phyloP scores from a whole-genome alignment of 2,113 vertebrate species.

The Strix aluco region DNA sequence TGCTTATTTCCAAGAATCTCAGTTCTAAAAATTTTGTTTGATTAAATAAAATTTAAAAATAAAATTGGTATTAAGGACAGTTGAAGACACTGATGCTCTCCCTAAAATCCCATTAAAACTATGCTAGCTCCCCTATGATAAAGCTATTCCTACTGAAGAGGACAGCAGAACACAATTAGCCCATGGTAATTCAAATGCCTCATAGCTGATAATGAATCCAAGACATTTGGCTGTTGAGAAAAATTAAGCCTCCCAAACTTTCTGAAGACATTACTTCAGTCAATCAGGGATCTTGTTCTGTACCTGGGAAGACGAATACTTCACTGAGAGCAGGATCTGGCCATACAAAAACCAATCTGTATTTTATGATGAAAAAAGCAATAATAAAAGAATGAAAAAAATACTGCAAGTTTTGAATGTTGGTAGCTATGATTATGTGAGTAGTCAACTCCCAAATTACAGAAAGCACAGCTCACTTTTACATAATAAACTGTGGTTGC shows the following conservation, averaged over 20 bases:
- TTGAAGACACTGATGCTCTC: background rate
- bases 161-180: background rate
- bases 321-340: background rate
- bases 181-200: background rate
- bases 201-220: background rate
- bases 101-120: background rate
- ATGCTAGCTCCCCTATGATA: background rate
- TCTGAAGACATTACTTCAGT: background rate
- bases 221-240: background rate
- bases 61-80: background rate
- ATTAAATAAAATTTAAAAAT: background rate
- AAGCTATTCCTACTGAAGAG: background rate
- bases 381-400: background rate
- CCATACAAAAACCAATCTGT: background rate
- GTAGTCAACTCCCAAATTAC: background rate
- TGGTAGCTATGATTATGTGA: slow-evolving; percentile 10
- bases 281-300: background rate
- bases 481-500: background rate
- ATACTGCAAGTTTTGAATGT: background rate
- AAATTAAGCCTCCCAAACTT: background rate
- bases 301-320: background rate
- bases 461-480: slow-evolving; percentile 27
- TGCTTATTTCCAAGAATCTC: background rate
- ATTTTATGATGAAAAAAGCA: background rate
- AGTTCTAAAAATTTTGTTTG: background rate